Evolutionary conservation across 2,797 vertebrate species (phyloP), one percentile per base, ranked within the genome.

Genomic region (Xyrichtys novacula): DNA sequence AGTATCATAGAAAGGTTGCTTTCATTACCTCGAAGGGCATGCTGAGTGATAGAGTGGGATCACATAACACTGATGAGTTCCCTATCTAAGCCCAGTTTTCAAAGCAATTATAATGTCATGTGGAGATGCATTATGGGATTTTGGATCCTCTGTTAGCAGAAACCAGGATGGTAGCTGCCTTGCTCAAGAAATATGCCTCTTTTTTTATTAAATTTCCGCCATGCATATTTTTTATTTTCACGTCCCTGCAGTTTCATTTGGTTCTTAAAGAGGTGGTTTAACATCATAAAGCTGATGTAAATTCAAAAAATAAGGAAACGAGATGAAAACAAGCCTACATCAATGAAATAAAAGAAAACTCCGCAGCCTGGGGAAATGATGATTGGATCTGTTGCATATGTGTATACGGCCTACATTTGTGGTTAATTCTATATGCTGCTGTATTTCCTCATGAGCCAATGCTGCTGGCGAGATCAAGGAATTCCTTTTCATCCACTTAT

Each of bases 21-120:
- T 88, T 92, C 85, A 91, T 93, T 90, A 89, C 73, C 76, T 80
- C 38, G 44, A 89, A 88, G 84, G 84, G 71, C 88, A 89, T 38
- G 65, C 69, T 64, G 59, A 26, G 76, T 48, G 73, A 82, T 78
- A 72, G 66, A 69, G 74, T 44, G 59, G 72, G 40, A 83, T 69
- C 73, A 46, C 59, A 60, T 15, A 26, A 63, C 25, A 14, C 65
- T 64, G 70, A 88, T 81, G 75, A 78, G 69, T 65, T 65, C 68
- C 56, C 58, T 12, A 80, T 61, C 70, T 70, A 85, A 90, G 25
- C 78, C 65, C 68, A 52, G 53, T 84, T 90, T 90, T 85, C 69
- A 80, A 62, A 80, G 78, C 78, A 87, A 88, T 90, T 85, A 88
- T 84, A 87, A 87, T 75, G 40, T 60, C 69, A 82, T 54, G 73